A percentile compares a stretch with the other conserved stretches of the same genome.
Conservation (phyloP, 2,113 vertebrate species). For the Peromyscus polionotus region DNA sequence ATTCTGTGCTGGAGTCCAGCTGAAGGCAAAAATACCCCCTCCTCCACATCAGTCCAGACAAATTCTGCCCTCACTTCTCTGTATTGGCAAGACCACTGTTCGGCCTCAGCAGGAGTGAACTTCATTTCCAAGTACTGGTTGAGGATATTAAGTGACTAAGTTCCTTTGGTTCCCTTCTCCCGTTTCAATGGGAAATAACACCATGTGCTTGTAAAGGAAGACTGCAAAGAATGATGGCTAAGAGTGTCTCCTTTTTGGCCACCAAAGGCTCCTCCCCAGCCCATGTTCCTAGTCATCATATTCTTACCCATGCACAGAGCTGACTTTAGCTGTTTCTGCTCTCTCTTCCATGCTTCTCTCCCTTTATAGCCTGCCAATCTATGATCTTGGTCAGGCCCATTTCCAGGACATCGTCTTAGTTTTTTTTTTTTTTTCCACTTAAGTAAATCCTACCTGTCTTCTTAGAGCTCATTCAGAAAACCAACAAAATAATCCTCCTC, state of each 20-base stretch:
- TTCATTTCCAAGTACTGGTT: neutral
- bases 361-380: neutral
- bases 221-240: neutral
- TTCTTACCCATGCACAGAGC: neutral
- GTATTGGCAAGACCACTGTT: neutral
- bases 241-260: neutral
- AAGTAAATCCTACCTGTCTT: neutral
- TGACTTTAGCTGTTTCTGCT: neutral
- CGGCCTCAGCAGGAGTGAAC: neutral
- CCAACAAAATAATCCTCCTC: neutral
- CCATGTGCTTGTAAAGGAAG: neutral
- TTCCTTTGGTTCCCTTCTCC: slow-evolving; percentile 40
- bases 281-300: neutral
- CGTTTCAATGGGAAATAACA: slow-evolving; percentile 30
- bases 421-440: neutral
- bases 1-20: neutral
- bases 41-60: neutral
- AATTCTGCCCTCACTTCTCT: neutral
- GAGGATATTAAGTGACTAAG: slow-evolving; percentile 5
- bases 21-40: neutral
- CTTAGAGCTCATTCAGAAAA: neutral
- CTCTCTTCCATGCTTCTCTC: neutral
- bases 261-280: neutral
- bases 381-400: neutral
- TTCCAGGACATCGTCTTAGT: neutral